These are phyloP conservation scores for Theodoxus fluviatilis DNA, from an alignment of 2,888 invertebrate species.

Conservation along the genomic window DNA sequence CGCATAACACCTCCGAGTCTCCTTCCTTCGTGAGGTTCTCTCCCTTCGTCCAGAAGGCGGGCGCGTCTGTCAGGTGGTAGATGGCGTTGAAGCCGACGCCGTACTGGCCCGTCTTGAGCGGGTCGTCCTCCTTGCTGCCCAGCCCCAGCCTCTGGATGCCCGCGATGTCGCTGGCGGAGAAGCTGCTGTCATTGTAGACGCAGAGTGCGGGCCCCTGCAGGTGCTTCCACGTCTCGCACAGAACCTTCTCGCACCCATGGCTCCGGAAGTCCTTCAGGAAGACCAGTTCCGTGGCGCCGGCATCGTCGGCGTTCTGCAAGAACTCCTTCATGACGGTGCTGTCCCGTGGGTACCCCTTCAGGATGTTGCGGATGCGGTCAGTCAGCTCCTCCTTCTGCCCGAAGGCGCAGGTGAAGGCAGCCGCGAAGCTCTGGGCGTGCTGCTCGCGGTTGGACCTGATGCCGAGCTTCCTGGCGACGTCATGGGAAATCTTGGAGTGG, in stretches of 20 bases:
- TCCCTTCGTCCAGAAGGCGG: slow-evolving; percentile 53
- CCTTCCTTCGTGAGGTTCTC: slow-evolving; percentile 31
- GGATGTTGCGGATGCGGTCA: slow-evolving; percentile 49
- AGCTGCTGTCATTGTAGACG: slow-evolving; percentile 57
- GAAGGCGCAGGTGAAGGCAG: slow-evolving; percentile 36
- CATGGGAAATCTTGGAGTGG: slow-evolving; percentile 38
- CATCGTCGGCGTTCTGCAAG: slow-evolving; percentile 59
- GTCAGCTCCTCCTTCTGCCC: slow-evolving; percentile 57
- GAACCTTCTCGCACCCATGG: slow-evolving; percentile 30
- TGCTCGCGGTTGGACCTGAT: slow-evolving; percentile 29
- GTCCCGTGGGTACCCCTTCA: slow-evolving; percentile 55
- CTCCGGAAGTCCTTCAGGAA: slow-evolving; percentile 52
- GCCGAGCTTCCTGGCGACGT: slow-evolving; percentile 42
- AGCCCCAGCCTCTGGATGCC: slow-evolving; percentile 58
- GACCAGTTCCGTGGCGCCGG: slow-evolving; percentile 52
- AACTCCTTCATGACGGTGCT: slow-evolving; percentile 58
- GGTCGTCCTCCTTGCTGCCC: slow-evolving; percentile 54
- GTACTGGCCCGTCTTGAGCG: slow-evolving; percentile 59
- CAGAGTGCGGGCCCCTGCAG: slow-evolving; percentile 61
- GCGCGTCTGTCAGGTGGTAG: slow-evolving; percentile 61
- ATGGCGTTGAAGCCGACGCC: slow-evolving; percentile 63
- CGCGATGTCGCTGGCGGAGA: slow-evolving; percentile 50
- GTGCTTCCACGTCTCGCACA: slow-evolving; percentile 38
- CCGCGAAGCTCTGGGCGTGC: slow-evolving; percentile 8
- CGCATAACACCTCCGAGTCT: slow-evolving; percentile 39